A percentile compares a stretch with the other conserved stretches of the same genome.
Evolutionary conservation across 2,888 invertebrate genomes (phyloP).

Genomic region (Caenorhabditis sp.): DNA sequence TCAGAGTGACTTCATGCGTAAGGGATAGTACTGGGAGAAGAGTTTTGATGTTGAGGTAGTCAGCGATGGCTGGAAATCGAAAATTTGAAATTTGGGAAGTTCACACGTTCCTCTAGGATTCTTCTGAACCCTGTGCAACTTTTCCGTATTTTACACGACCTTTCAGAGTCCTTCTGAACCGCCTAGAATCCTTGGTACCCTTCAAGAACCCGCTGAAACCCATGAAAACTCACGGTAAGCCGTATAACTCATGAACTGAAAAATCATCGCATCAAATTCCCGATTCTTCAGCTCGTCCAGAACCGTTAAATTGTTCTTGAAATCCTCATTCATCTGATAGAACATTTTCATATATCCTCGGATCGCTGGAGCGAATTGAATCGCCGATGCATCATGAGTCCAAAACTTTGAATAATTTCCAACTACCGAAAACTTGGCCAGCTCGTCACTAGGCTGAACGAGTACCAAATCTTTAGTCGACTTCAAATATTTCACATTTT

Average conservation of each 20-base stretch:
- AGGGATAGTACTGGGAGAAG: constrained; percentile 36
- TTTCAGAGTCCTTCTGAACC: too few relatives aligned
- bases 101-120: too few relatives aligned
- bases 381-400: constrained; percentile 12
- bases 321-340: constrained; percentile 19
- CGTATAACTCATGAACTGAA: too few relatives aligned
- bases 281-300: constrained; percentile 42
- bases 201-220: too few relatives aligned
- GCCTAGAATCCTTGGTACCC: too few relatives aligned
- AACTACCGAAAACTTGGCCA: constrained; percentile 25
- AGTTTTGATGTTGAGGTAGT: constrained; percentile 39
- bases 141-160: too few relatives aligned
- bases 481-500: constrained; percentile 41
- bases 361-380: constrained; percentile 20
- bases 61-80: constrained; percentile 35
- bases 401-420: constrained; percentile 30
- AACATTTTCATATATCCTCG: constrained; percentile 33
- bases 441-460: constrained; percentile 35
- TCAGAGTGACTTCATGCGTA: constrained; percentile 7
- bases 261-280: constrained; percentile 19
- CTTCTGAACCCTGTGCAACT: too few relatives aligned
- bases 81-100: too few relatives aligned
- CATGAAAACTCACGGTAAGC: too few relatives aligned
- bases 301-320: constrained; percentile 11
- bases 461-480: constrained; percentile 33